Conservation (phyloP, 2,113 vertebrate species). For the Xyrauchen texanus region DNA sequence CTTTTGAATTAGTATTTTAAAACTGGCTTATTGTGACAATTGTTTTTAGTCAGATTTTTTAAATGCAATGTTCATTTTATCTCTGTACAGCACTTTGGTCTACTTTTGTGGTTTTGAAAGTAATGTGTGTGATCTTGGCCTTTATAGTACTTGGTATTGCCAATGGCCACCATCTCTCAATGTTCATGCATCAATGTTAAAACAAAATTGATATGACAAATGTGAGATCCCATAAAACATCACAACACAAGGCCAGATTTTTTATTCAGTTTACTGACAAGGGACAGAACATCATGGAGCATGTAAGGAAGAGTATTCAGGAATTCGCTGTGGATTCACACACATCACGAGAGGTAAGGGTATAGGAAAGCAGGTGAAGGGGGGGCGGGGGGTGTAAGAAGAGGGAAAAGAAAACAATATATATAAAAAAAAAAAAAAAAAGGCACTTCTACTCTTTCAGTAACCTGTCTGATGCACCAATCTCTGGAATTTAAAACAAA, state of each 20-base stretch:
- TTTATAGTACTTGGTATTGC: too few relatives aligned
- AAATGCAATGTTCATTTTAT: too few relatives aligned
- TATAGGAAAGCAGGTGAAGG: not conserved
- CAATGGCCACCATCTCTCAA: too few relatives aligned
- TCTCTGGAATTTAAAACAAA: conserved; percentile 27
- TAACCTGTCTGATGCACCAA: conserved; percentile 60
- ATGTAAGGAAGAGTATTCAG: not conserved
- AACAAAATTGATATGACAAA: not conserved
- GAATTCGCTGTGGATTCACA: conserved; percentile 15
- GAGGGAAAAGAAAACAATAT: not conserved
- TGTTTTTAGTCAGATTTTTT: too few relatives aligned
- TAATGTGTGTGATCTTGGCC: too few relatives aligned
- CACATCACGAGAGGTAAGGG: not conserved
- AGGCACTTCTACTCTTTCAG: conserved; percentile 80
- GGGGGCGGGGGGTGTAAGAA: too few relatives aligned
- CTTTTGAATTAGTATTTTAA: too few relatives aligned
- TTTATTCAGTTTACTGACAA: conserved; percentile 51
- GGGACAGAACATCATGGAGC: conserved; percentile 33
- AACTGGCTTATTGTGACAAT: too few relatives aligned
- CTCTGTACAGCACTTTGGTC: too few relatives aligned
- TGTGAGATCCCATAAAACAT: not conserved
- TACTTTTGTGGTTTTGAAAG: too few relatives aligned
- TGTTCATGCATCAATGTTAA: too few relatives aligned
- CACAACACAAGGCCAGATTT: conserved; percentile 4
- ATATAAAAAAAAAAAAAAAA: conserved; percentile 65